Base-by-base conservation (phyloP, 1,140 invertebrate genomes). In the Parapsyche elsis region DNA sequence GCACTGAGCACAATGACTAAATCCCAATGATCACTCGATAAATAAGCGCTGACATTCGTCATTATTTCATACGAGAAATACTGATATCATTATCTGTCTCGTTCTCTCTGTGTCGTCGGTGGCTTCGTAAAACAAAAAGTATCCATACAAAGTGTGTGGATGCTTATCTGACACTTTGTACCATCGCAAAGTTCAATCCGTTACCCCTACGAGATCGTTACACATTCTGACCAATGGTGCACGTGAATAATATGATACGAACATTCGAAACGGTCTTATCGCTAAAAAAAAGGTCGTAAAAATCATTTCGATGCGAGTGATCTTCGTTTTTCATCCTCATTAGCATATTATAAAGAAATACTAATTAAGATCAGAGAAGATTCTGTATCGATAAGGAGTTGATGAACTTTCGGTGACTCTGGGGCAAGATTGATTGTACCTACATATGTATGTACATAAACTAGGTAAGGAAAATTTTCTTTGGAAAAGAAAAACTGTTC, bases 1-100 rank as follows among this genome's bases (percentile, higher is more conserved):
- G 76, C 73, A 78, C 76, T 30, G 30, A 76, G 49, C 45, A 71
- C 38, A 81, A 78, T 81, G 80, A 81, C 80, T 24, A 76, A 49
- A 67, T 78, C 80, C 57, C 76, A 57, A 81, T 78, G 59, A 80
- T 80, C 44, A 49, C 79, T 80, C 79, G 79, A 80, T 80, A 80
- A 80, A 75, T 75, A 80, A 30, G 70, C 77, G 70, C n/a, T 46
- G 45, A 57, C 78, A 61, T 19, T 61, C 70, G 64, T 49, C 70
- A 71, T 71, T 12, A 30, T 70, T 53, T 53, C 16, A 53, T 53
- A 53, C 10, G n/a, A 7, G 19, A 67, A 19, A n/a, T 73, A 73
- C 26, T 30, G 26, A 78, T 53, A 53, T 16, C 46, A 16, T 44
- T 57, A 21, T 14, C 61, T 26, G 10, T 12, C 76, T 30, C 24